Conservation (phyloP, 2,113 vertebrate genomes). For the Orthonyx spaldingii region DNA sequence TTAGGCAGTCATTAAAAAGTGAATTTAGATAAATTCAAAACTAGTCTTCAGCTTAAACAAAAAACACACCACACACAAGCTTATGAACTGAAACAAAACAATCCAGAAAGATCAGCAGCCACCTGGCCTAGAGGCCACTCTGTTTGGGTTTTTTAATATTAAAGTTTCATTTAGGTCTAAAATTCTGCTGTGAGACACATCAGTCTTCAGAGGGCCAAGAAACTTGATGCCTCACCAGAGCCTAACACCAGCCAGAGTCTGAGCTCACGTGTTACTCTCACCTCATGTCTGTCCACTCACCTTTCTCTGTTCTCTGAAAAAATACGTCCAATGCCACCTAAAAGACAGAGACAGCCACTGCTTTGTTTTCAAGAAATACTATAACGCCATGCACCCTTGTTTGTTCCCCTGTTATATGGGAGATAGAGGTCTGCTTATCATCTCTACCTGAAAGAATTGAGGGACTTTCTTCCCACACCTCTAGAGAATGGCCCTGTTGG, state of each 20-base stretch:
- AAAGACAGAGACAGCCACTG: background rate
- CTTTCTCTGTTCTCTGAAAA: background rate
- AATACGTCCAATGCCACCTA: background rate
- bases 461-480: background rate
- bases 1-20: background rate
- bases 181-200: background rate
- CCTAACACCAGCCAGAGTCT: background rate
- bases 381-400: rapidly evolving
- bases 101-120: background rate
- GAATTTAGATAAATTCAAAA: background rate
- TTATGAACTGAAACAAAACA: background rate
- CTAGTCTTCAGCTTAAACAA: background rate
- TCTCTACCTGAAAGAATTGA: background rate
- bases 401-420: background rate
- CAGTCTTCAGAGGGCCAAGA: background rate
- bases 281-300: rapidly evolving
- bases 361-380: background rate
- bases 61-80: background rate
- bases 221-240: background rate
- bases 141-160: background rate
- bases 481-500: background rate
- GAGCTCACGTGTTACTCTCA: background rate
- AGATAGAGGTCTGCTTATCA: background rate
- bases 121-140: background rate
- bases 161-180: background rate